These are phyloP conservation scores for Phalloptychus januarius DNA, from an alignment of 2,797 vertebrate species.

Conservation along the genomic window DNA sequence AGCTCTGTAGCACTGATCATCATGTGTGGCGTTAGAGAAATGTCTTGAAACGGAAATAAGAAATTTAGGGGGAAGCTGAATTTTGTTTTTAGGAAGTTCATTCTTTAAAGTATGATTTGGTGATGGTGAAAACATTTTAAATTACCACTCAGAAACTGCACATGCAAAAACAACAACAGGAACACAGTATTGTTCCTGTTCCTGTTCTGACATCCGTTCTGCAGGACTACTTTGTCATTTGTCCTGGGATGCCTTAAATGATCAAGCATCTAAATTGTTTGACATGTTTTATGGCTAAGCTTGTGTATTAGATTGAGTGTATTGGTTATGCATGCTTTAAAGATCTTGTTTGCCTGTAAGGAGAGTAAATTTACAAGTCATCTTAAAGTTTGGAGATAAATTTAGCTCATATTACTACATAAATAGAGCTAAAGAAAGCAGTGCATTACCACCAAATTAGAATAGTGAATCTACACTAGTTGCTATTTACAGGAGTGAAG, in stretches of 20 bases:
- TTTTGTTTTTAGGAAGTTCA: neutral
- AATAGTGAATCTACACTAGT: neutral
- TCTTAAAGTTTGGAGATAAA: neutral
- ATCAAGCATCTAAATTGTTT: neutral
- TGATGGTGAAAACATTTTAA: neutral
- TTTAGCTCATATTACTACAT: conserved; percentile 6
- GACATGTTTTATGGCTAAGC: neutral
- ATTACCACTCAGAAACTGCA: neutral
- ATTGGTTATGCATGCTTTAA: conserved; percentile 6
- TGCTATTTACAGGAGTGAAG: conserved; percentile 7
- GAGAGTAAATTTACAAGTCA: neutral
- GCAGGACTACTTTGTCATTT: neutral
- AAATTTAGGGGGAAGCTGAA: neutral
- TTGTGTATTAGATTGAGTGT: neutral
- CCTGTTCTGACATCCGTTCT: conserved; percentile 2
- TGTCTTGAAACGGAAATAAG: neutral
- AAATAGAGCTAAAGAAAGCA: neutral
- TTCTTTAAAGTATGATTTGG: neutral
- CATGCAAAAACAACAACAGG: neutral
- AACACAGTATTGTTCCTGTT: neutral
- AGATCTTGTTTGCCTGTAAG: conserved; percentile 13
- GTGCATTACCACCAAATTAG: neutral
- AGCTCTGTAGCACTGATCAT: neutral
- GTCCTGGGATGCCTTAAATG: neutral
- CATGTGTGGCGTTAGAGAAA: neutral